Percentiles rank a stretch among this genome's conserved stretches.
phyloP scores from a whole-genome alignment of 2,888 invertebrate species.

The Dolichopus griseipennis region DNA sequence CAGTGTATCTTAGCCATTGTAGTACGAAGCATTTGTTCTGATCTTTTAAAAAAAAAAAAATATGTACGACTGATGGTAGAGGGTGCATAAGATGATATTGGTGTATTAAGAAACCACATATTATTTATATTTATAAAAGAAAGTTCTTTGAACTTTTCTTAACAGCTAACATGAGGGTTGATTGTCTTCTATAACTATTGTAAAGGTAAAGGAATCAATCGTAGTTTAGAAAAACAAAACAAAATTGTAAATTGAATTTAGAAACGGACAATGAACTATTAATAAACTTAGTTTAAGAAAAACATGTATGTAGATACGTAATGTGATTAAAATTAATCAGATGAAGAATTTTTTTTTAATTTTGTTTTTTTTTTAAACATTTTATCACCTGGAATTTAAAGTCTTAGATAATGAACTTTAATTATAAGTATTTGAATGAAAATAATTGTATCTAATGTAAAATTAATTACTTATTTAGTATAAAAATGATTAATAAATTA shows the following conservation, averaged over 20 bases:
- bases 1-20: too few relatives aligned
- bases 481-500: too few relatives aligned
- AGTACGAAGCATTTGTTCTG: too few relatives aligned
- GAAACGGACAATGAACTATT: conserved; percentile 1
- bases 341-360: neutral
- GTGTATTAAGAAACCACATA: neutral
- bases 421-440: too few relatives aligned
- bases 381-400: neutral
- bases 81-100: neutral
- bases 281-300: neutral
- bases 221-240: neutral
- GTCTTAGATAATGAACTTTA: neutral
- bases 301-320: neutral
- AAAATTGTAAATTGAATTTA: neutral
- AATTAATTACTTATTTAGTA: too few relatives aligned
- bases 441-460: too few relatives aligned
- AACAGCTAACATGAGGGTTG: neutral
- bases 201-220: neutral
- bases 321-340: neutral
- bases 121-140: neutral
- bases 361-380: too few relatives aligned
- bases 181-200: neutral
- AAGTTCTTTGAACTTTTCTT: neutral
- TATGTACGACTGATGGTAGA: too few relatives aligned
- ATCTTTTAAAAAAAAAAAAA: too few relatives aligned